Conservation (phyloP, 1,140 invertebrate genomes). For the Drosophila hydei region DNA sequence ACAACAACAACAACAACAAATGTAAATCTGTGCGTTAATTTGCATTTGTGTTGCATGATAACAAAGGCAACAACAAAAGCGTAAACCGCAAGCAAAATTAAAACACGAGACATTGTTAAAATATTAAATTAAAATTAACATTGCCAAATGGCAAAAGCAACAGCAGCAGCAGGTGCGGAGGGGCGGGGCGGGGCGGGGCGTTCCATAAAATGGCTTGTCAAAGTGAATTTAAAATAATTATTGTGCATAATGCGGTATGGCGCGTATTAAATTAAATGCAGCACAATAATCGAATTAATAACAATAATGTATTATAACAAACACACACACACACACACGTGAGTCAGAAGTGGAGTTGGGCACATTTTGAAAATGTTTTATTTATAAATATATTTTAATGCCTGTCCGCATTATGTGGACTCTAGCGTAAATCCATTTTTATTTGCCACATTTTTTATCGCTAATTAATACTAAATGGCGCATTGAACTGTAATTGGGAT, state of each 20-base stretch:
- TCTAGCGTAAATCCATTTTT: not conserved
- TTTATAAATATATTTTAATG: constrained; percentile 47
- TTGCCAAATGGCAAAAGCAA: constrained; percentile 40
- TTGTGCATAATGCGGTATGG: constrained; percentile 71
- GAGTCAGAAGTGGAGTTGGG: not conserved
- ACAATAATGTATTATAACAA: constrained; percentile 55
- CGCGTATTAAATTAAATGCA: constrained; percentile 81
- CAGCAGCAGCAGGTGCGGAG: not conserved
- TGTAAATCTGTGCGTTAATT: constrained; percentile 74
- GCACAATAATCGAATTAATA: constrained; percentile 80
- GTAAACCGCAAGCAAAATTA: constrained; percentile 70
- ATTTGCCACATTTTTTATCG: not conserved
- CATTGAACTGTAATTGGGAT: constrained; percentile 27
- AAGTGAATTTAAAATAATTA: constrained; percentile 83
- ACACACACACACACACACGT: constrained; percentile 17
- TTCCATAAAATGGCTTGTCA: constrained; percentile 67
- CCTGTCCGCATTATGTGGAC: constrained; percentile 15
- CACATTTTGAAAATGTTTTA: constrained; percentile 38
- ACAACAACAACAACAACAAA: constrained; percentile 56
- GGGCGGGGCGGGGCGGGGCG: not conserved
- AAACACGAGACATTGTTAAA: constrained; percentile 79
- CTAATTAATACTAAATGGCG: constrained; percentile 49
- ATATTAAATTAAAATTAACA: constrained; percentile 82
- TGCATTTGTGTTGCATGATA: constrained; percentile 77
- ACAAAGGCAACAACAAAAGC: constrained; percentile 58